These are phyloP conservation scores for Macrostomum lignano DNA, from an alignment of 1,140 invertebrate species.

Conservation along the genomic window DNA sequence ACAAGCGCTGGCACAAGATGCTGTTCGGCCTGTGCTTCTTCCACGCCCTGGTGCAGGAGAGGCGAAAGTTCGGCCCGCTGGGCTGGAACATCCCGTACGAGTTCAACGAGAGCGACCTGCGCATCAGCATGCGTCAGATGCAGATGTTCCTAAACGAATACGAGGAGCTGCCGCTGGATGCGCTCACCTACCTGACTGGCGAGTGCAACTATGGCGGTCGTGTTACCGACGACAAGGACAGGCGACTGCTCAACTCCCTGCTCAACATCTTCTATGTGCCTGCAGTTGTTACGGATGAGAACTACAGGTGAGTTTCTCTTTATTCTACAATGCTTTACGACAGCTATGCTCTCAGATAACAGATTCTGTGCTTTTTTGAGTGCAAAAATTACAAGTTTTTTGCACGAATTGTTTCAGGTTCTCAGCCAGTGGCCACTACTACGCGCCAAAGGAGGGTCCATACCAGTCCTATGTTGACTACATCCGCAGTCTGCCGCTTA, in stretches of 20 bases:
- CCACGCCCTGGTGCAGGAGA: constrained; percentile 28
- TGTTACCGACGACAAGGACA: constrained; percentile 27
- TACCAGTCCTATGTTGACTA: constrained; percentile 22
- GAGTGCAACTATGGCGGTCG: constrained; percentile 64
- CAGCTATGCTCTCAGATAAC: too few relatives aligned
- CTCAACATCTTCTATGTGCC: constrained; percentile 19
- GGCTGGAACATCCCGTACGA: constrained; percentile 30
- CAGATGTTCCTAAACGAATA: constrained; percentile 29
- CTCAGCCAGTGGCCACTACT: constrained; percentile 39
- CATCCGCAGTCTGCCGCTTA: constrained; percentile 18
- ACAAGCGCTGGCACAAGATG: constrained; percentile 23
- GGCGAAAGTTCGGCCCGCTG: constrained; percentile 27
- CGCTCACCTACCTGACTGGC: constrained; percentile 37
- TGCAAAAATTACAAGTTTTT: constrained; percentile 33
- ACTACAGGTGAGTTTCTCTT: constrained; percentile 26
- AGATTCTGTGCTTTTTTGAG: constrained; percentile 9
- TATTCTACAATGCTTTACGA: too few relatives aligned
- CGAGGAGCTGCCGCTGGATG: constrained; percentile 23
- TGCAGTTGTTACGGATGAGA: constrained; percentile 16
- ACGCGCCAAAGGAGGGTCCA: constrained; percentile 38
- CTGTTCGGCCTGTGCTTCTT: constrained; percentile 28
- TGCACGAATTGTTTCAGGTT: constrained; percentile 12
- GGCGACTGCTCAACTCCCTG: constrained; percentile 18
- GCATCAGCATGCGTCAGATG: constrained; percentile 27
- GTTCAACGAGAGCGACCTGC: constrained; percentile 28